Percentiles rank a stretch among this genome's conserved stretches.
These are phyloP conservation scores for Pachyrhynchus sulphureomaculatus DNA, from an alignment of 1,140 invertebrate genomes.

Conservation along the genomic window DNA sequence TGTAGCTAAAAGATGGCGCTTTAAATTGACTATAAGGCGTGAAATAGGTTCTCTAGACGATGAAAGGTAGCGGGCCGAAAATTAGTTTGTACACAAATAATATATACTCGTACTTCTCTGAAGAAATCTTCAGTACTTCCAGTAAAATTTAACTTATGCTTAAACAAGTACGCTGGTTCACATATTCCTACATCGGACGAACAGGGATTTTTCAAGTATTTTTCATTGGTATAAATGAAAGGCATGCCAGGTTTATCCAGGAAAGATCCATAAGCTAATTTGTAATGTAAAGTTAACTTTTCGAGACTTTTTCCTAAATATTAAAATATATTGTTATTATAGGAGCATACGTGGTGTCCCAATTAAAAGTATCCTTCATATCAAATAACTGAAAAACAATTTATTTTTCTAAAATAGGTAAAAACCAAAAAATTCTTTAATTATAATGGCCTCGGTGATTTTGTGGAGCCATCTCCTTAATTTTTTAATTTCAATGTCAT, in stretches of 20 bases:
- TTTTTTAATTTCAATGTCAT: no score
- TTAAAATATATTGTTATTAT: no score
- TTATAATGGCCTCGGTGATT: no score
- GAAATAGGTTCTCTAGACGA: no score
- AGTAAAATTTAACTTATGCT: slow-evolving; percentile 46
- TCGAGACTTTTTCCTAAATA: slow-evolving; percentile 19
- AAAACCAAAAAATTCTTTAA: not conserved
- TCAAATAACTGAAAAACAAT: not conserved
- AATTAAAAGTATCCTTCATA: not conserved
- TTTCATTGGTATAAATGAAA: slow-evolving; percentile 46
- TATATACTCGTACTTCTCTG: no score
- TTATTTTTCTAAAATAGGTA: slow-evolving; percentile 48
- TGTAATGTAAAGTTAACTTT: slow-evolving; percentile 75
- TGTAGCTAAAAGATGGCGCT: no score
- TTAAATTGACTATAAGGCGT: no score
- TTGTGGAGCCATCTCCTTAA: no score
- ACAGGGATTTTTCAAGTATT: slow-evolving; percentile 42
- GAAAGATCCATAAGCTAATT: slow-evolving; percentile 66
- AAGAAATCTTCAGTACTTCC: slow-evolving; percentile 38
- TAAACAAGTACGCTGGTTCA: slow-evolving; percentile 40
- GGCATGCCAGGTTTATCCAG: slow-evolving; percentile 59
- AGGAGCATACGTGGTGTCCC: no score
- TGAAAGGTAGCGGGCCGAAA: no score
- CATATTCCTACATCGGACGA: slow-evolving; percentile 18
- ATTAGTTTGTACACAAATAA: no score